Conservation (phyloP, 2,888 invertebrate genomes). For the Agrenia bidenticulata region DNA sequence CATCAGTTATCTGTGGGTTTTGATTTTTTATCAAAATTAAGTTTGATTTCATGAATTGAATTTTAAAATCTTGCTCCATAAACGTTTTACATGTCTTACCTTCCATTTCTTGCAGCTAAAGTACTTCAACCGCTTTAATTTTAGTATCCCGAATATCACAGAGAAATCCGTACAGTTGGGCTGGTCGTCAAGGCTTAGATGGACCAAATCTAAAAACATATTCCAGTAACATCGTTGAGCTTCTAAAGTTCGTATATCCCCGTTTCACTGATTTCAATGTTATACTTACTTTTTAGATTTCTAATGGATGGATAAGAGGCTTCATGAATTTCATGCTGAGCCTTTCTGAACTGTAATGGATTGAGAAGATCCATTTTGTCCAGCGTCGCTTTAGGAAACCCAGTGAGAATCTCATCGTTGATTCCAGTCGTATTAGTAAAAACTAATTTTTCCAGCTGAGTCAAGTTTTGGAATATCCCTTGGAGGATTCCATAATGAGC, state of each 20-base stretch:
- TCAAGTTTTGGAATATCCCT: constrained; percentile 35
- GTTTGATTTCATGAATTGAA: neutral
- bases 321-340: constrained; percentile 8
- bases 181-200: constrained; percentile 37
- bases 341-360: constrained; percentile 24
- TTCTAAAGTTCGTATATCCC: neutral
- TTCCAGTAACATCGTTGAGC: no score
- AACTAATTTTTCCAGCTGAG: constrained; percentile 29
- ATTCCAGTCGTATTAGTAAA: constrained; percentile 32
- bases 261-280: no score
- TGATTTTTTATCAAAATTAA: neutral
- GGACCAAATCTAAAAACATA: constrained; percentile 28
- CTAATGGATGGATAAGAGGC: constrained; percentile 22
- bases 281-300: constrained; percentile 35
- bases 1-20: constrained; percentile 31
- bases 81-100: no score
- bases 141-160: constrained; percentile 34
- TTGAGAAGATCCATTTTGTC: constrained; percentile 38
- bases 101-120: constrained; percentile 41
- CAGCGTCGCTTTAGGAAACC: constrained; percentile 31
- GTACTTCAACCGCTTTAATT: constrained; percentile 25
- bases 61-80: no score
- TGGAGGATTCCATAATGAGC: constrained; percentile 39
- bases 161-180: constrained; percentile 33
- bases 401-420: constrained; percentile 37